Conservation (phyloP, 2,797 vertebrate genomes). For the Epinephelus malabaricus region DNA sequence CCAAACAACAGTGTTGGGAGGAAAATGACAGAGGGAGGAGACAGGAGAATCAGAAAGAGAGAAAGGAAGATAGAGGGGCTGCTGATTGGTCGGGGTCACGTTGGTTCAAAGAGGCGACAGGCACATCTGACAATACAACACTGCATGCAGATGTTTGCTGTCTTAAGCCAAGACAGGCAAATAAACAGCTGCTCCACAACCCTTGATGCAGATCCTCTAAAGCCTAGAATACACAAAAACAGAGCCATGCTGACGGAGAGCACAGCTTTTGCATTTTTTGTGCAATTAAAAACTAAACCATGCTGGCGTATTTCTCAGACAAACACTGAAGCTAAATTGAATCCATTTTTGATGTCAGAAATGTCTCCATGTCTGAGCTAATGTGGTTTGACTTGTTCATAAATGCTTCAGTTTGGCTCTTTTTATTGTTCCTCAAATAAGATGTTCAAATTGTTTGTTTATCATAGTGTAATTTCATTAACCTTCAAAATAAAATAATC, state of each 20-base stretch:
- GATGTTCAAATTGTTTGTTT: constrained; percentile 16
- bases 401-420: neutral
- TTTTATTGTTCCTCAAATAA: constrained; percentile 14
- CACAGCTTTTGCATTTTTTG: neutral
- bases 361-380: neutral
- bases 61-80: constrained; percentile 53
- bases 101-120: constrained; percentile 58
- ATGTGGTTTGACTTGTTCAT: neutral
- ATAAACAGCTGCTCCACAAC: constrained; percentile 57
- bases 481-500: constrained; percentile 27
- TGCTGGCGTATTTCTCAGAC: constrained; percentile 23
- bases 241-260: constrained; percentile 7
- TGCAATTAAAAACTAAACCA: neutral
- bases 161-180: constrained; percentile 35
- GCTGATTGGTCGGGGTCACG: constrained; percentile 64
- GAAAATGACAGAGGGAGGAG: constrained; percentile 61
- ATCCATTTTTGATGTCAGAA: constrained; percentile 11
- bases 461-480: constrained; percentile 16
- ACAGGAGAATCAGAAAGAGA: constrained; percentile 66
- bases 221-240: constrained; percentile 43
- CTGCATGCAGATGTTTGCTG: constrained; percentile 62
- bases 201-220: constrained; percentile 43
- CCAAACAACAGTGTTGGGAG: constrained; percentile 79
- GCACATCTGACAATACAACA: constrained; percentile 56
- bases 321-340: constrained; percentile 3